A percentile compares a stretch with the other conserved stretches of the same genome.
Evolutionary conservation across 2,888 invertebrate genomes (phyloP).

Genomic region (Luperina testacea): DNA sequence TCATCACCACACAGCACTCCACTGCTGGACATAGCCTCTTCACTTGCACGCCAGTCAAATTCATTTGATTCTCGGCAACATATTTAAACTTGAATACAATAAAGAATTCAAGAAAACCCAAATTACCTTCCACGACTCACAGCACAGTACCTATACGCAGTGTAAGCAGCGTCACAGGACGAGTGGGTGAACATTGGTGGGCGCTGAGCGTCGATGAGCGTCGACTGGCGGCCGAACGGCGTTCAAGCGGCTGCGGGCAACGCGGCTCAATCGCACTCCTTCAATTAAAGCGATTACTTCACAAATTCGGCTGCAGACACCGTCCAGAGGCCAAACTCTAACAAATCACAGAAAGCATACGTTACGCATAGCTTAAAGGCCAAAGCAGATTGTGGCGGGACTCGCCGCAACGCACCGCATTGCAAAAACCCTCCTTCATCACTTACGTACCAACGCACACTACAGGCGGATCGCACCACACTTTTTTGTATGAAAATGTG

Average conservation of each 20-base stretch:
- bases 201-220: slow-evolving; percentile 3
- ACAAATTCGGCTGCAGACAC: slow-evolving; percentile 44
- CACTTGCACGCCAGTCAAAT: background rate
- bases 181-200: slow-evolving; percentile 7
- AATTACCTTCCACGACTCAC: background rate
- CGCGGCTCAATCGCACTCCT: slow-evolving; percentile 30
- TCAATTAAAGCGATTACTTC: slow-evolving; percentile 61
- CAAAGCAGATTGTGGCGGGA: background rate
- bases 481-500: background rate
- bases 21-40: background rate
- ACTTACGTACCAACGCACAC: background rate
- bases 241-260: slow-evolving; percentile 3
- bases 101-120: background rate
- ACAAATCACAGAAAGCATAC: background rate
- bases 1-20: background rate
- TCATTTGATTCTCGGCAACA: background rate
- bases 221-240: slow-evolving; percentile 8
- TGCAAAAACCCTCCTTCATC: background rate
- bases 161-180: background rate
- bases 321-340: background rate
- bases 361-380: background rate
- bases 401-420: background rate
- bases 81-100: background rate
- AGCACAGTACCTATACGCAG: slow-evolving; percentile 1
- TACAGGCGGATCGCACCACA: background rate